These are phyloP conservation scores for Narcine bancroftii DNA, from an alignment of 2,113 vertebrate genomes.

Conservation along the genomic window DNA sequence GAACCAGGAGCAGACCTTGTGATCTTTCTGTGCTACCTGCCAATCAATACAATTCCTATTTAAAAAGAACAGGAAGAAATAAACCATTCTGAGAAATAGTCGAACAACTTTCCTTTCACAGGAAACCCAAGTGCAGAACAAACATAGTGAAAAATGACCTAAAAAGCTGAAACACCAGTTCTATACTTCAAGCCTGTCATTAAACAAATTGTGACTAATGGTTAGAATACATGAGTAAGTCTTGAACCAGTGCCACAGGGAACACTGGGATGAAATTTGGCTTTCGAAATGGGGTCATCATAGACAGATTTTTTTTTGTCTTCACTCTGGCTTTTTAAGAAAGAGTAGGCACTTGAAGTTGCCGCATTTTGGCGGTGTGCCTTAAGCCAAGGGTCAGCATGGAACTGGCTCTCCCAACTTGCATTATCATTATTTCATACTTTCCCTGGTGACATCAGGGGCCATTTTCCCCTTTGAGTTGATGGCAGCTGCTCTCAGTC, in stretches of 20 bases:
- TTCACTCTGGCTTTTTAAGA: neutral
- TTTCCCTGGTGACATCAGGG: too few relatives aligned
- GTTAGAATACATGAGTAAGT: neutral
- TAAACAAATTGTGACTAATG: neutral
- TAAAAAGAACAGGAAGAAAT: neutral
- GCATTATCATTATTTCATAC: neutral
- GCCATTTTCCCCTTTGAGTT: too few relatives aligned
- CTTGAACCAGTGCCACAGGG: neutral
- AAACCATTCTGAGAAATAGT: neutral
- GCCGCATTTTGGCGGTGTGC: neutral
- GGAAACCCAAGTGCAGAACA: neutral
- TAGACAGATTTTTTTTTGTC: neutral
- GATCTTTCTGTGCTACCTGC: too few relatives aligned
- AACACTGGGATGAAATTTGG: neutral
- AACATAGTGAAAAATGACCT: neutral
- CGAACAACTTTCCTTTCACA: neutral
- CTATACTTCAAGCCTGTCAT: neutral
- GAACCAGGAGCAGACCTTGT: too few relatives aligned
- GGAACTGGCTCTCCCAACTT: neutral
- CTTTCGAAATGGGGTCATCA: neutral
- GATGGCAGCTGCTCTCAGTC: too few relatives aligned
- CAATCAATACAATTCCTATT: neutral
- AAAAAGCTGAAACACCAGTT: neutral
- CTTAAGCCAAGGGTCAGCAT: neutral
- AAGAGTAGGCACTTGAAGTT: neutral